Evolutionary conservation across 2,797 vertebrate species (phyloP).

Genomic region (Amblyopsis hoosieri): DNA sequence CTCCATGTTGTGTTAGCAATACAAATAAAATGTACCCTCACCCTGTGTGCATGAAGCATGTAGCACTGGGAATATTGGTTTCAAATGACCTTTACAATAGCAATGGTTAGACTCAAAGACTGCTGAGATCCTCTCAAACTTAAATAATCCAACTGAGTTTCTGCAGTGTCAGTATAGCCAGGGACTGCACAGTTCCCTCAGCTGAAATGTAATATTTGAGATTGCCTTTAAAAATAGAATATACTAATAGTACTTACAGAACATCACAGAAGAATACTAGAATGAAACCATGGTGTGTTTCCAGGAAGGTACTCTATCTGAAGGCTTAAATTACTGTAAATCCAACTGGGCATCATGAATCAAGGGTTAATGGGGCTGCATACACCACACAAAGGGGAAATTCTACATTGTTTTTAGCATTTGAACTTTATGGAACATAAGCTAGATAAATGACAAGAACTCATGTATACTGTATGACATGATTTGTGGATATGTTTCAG

Average conservation of each 20-base stretch:
- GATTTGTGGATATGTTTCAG: conserved; percentile 8
- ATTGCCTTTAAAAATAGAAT: conserved; percentile 33
- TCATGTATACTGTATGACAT: background rate
- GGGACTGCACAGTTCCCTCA: conserved; percentile 40
- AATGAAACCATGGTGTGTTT: background rate
- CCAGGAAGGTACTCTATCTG: background rate
- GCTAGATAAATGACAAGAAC: background rate
- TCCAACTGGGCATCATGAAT: background rate
- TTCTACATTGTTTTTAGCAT: background rate
- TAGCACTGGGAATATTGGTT: conserved; percentile 22
- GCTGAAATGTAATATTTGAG: conserved; percentile 25
- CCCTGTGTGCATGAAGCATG: conserved; percentile 16
- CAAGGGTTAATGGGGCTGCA: background rate
- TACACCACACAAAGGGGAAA: background rate
- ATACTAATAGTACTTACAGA: no score
- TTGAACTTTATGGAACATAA: background rate
- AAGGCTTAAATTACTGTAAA: background rate
- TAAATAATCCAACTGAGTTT: conserved; percentile 31
- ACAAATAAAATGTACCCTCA: conserved; percentile 9
- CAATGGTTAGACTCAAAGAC: conserved; percentile 38
- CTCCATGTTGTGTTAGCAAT: conserved; percentile 9
- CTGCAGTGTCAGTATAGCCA: conserved; percentile 16
- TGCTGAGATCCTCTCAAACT: conserved; percentile 48
- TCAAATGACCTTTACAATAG: conserved; percentile 47
- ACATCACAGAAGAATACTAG: conserved; percentile 1